Evolutionary conservation across 2,113 vertebrate species (phyloP), one percentile per base, ranked within the genome.

Genomic region (Calypte anna): DNA sequence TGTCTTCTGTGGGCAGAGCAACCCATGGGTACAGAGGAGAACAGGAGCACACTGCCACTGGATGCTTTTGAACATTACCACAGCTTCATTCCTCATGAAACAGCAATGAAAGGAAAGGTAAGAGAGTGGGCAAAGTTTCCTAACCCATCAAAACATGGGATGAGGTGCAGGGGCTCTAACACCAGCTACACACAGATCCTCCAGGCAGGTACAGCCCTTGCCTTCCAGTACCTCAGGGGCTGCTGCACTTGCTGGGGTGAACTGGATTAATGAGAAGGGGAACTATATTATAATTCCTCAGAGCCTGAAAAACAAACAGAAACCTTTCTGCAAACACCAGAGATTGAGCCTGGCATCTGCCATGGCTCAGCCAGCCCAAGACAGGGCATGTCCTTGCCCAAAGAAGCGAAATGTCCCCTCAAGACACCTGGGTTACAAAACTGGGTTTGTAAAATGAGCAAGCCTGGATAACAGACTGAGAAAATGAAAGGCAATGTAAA

Each of bases 1-100:
- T n/a, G 44, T 38, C 72, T 59, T 51, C 4, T 27, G 43, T 8
- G 17, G 53, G 33, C 53, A 89, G 48, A 30, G 12, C 28, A 78
- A 25, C 51, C 33, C 40, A 24, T 2, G 0, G 0, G 51, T 4
- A 46, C 0, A 5, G 57, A 63, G 9, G 3, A 43, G 33, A 73
- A 68, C 3, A 75, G 0, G 3, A 30, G 23, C 5, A 1, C 23
- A 50, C 44, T 50, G 50, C 64, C 62, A 59, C 28, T 57, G 54
- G 14, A 44, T 3, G 0, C 13, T 27, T 81, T 21, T 20, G 11
- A 61, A 46, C 50, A 27, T 27, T 4, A 72, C 38, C 28, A 44
- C 23, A n/a, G 30, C 30, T 68, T 54, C 62, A 64, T 27, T 48
- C 48, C 25, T 58, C 55, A 38, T 13, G 13, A 86, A 70, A 77